phyloP scores from a whole-genome alignment of 92 coral and sea anemone species.

The Epizoanthus illoricatus region DNA sequence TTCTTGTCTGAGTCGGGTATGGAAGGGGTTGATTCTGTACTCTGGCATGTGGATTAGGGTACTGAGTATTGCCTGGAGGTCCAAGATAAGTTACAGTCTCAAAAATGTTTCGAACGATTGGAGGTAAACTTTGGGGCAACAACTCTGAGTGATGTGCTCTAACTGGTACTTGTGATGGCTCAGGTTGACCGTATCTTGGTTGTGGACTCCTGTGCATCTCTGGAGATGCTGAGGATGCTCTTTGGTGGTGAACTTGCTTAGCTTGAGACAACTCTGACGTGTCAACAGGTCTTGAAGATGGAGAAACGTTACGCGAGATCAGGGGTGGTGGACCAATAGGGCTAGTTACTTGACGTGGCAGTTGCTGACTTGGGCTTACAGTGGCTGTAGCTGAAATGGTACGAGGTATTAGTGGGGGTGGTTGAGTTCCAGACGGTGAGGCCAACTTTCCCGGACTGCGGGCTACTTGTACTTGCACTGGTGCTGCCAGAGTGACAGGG shows the following conservation, averaged over 20 bases:
- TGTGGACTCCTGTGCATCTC: conserved; percentile 18
- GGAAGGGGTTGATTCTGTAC: conserved; percentile 4
- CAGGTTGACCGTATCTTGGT: neutral
- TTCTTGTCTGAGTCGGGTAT: neutral
- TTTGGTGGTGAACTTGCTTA: conserved; percentile 20
- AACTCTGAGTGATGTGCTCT: conserved; percentile 2
- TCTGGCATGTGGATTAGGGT: neutral
- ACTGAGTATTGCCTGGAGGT: conserved; percentile 20
- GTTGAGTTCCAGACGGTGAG: conserved; percentile 19
- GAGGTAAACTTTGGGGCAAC: neutral
- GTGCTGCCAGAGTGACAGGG: neutral
- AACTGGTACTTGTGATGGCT: neutral
- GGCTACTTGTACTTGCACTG: conserved; percentile 7
- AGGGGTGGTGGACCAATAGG: conserved; percentile 81
- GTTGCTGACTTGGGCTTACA: conserved; percentile 40
- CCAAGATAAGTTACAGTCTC: conserved; percentile 63
- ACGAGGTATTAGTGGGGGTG: conserved; percentile 65
- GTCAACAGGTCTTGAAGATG: conserved; percentile 44
- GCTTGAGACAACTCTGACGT: conserved; percentile 8
- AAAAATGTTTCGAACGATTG: conserved; percentile 72
- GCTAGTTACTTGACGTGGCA: conserved; percentile 49
- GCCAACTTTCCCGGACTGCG: neutral
- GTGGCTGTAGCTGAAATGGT: conserved; percentile 41
- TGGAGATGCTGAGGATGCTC: conserved; percentile 23
- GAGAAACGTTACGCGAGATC: conserved; percentile 51